Base-by-base conservation (phyloP, 2,113 vertebrate species). In the Proterorhinus semilunaris region DNA sequence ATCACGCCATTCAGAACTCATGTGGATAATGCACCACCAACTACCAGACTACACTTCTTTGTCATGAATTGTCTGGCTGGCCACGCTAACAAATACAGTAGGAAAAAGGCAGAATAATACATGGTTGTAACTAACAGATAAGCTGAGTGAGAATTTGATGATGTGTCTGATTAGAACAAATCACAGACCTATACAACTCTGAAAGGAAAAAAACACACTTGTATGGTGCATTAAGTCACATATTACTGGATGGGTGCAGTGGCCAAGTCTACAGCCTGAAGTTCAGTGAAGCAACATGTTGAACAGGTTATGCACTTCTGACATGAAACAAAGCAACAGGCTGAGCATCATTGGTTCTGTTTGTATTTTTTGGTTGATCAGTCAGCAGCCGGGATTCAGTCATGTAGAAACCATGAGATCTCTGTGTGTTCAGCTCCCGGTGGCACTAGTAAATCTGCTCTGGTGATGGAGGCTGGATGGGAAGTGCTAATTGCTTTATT, bases 401-500 rank as follows among this genome's bases (percentile, higher is more conserved):
- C 66, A 70, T 13, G 13, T 69, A 76, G 82, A 72, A 86, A 72
- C 71, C 61, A 90, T 86, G 82, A 88, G 79, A 75, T 87, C 79
- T 69, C 83, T 2, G 10, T 81, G 59, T 71, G 75, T 69, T 63
- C 10, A 0, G 74, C 65, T 58, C 58, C 74, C 78, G 83, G 79
- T 68, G 17, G 73, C 64, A 58, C 85, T 77, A 79, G 91, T 91
- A 82, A 75, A 85, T 90, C 84, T 87, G 79, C 52, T n/a, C 66
- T 12, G n/a, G 58, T 76, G 78, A 79, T 80, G 84, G 79, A 81
- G 45, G 15, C 66, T 69, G 72, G 72, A 75, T 71, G 67, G 78
- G 75, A 81, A 86, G 81, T 86, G 78, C 89, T 91, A 92, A 93
- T 90, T 91, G 90, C 88, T 85, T 88, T 90, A 90, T 90, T 88